Conservation (phyloP, 2,113 vertebrate species). For the Symphodus melops region DNA sequence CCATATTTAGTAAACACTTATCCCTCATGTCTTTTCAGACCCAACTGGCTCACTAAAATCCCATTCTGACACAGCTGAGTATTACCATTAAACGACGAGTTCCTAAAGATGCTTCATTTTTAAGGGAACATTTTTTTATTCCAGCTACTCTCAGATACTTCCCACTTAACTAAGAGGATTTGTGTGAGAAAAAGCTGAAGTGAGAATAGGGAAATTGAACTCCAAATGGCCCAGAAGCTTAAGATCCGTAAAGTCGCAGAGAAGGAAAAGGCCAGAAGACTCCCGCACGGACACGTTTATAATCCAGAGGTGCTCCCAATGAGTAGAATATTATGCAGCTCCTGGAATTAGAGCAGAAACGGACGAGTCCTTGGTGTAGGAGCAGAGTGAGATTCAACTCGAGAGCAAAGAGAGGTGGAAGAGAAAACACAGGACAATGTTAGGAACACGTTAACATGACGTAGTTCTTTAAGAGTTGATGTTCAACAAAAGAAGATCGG, state of each 20-base stretch:
- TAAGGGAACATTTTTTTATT: constrained; percentile 25
- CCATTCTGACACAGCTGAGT: neutral
- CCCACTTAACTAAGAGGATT: constrained; percentile 5
- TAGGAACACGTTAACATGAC: neutral
- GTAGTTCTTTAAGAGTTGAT: neutral
- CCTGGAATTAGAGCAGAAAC: neutral
- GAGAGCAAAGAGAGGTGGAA: neutral
- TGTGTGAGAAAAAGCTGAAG: constrained; percentile 1
- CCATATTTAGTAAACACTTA: constrained; percentile 55
- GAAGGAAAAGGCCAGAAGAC: constrained; percentile 2
- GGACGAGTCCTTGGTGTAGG: neutral
- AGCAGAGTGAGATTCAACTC: neutral
- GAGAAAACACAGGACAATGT: neutral
- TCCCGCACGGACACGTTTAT: neutral
- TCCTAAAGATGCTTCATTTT: neutral
- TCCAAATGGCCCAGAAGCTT: constrained; percentile 1
- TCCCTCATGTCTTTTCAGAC: constrained; percentile 23
- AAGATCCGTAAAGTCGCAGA: constrained; percentile 3
- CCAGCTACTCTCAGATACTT: constrained; percentile 21
- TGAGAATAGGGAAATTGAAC: constrained; percentile 17
- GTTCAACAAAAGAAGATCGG: neutral
- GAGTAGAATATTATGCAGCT: neutral
- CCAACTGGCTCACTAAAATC: constrained; percentile 25
- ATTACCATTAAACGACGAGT: neutral
- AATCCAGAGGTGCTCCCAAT: constrained; percentile 10